Percentiles rank a stretch among this genome's conserved stretches.
Conservation (phyloP, 1,140 invertebrate genomes). For the Brachionus asplanchnoidis region DNA sequence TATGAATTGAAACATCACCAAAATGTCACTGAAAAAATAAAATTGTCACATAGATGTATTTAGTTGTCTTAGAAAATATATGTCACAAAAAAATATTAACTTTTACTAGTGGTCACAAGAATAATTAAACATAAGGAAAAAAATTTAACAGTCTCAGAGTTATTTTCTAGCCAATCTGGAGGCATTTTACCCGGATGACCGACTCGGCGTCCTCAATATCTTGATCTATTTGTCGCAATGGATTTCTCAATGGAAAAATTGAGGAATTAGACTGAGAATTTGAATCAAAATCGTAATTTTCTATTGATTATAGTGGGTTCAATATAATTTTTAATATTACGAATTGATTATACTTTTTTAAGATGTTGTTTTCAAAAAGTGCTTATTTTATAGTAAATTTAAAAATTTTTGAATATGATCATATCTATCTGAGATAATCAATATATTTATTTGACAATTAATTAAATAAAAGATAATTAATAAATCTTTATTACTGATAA, state of each 20-base stretch:
- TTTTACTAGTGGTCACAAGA: too few relatives aligned
- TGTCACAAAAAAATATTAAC: too few relatives aligned
- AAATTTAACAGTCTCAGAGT: too few relatives aligned
- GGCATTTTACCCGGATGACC: too few relatives aligned
- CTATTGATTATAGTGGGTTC: background rate
- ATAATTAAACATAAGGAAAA: too few relatives aligned
- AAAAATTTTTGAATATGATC: background rate
- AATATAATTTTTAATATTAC: background rate
- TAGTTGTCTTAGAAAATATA: too few relatives aligned
- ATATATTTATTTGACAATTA: background rate
- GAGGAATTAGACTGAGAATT: background rate
- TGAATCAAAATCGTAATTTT: background rate
- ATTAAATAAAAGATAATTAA: too few relatives aligned
- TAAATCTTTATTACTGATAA: too few relatives aligned
- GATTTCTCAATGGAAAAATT: background rate
- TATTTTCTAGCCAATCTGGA: too few relatives aligned
- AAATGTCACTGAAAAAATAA: too few relatives aligned
- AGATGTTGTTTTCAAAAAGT: background rate
- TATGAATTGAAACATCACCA: too few relatives aligned
- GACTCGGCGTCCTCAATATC: background rate
- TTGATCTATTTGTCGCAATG: background rate
- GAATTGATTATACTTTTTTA: background rate
- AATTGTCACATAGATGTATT: too few relatives aligned
- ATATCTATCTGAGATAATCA: background rate
- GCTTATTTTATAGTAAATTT: background rate